These are phyloP conservation scores for Pantala flavescens DNA, from an alignment of 1,140 invertebrate genomes.

Conservation along the genomic window DNA sequence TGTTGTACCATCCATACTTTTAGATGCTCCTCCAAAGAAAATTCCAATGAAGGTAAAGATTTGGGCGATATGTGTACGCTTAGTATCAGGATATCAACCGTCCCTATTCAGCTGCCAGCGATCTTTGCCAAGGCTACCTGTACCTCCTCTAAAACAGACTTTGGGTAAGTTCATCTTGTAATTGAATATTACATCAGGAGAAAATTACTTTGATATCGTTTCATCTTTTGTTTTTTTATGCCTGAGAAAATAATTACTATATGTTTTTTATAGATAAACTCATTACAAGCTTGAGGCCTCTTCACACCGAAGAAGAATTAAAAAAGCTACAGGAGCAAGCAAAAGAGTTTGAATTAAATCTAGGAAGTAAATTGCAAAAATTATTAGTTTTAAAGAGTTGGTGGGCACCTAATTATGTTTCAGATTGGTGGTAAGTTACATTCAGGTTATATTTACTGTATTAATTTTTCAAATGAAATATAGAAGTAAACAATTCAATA, in stretches of 20 bases:
- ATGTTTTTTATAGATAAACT: constrained; percentile 27
- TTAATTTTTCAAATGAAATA: too few relatives aligned
- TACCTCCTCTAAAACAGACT: constrained; percentile 37
- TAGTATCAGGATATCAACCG: constrained; percentile 39
- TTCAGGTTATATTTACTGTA: too few relatives aligned
- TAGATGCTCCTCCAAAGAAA: constrained; percentile 35
- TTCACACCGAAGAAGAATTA: constrained; percentile 36
- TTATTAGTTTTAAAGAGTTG: constrained; percentile 39
- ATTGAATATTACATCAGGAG: neutral
- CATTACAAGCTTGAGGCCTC: constrained; percentile 36
- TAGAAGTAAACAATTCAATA: too few relatives aligned
- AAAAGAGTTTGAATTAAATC: constrained; percentile 35
- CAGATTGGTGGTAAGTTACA: constrained; percentile 42
- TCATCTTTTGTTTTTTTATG: neutral
- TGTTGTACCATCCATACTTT: too few relatives aligned
- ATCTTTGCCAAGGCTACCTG: constrained; percentile 37
- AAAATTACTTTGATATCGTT: neutral
- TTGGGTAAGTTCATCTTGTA: constrained; percentile 19
- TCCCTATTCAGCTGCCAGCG: constrained; percentile 39
- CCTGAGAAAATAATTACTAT: neutral
- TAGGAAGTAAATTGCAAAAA: constrained; percentile 37
- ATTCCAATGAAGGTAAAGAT: constrained; percentile 33
- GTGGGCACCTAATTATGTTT: constrained; percentile 42
- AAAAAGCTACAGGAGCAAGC: constrained; percentile 32
- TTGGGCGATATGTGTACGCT: constrained; percentile 35